These are phyloP conservation scores for Sepioteuthis lessoniana DNA, from an alignment of 2,888 invertebrate species.

Conservation along the genomic window DNA sequence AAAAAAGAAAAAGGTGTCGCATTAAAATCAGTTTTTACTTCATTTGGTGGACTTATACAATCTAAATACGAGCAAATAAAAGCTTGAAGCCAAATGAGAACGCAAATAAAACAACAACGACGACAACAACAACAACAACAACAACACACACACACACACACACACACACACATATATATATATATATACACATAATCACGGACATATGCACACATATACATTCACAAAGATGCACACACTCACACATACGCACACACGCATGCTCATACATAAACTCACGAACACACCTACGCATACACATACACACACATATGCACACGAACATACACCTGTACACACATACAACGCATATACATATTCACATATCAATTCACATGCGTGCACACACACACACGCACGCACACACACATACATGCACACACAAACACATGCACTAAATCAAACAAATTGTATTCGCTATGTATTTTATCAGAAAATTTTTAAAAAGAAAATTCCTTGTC, in stretches of 20 bases:
- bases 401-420: not conserved
- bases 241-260: not conserved
- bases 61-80: constrained; percentile 17
- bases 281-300: too few relatives aligned
- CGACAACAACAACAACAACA: too few relatives aligned
- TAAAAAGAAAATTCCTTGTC: not conserved
- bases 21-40: constrained; percentile 33
- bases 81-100: not conserved
- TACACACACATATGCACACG: not conserved
- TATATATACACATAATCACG: too few relatives aligned
- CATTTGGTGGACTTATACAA: not conserved
- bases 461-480: not conserved
- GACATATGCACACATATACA: not conserved
- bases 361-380: too few relatives aligned
- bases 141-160: not conserved
- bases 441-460: not conserved
- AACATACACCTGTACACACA: too few relatives aligned
- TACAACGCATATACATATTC: too few relatives aligned
- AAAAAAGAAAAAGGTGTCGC: not conserved
- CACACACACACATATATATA: not conserved
- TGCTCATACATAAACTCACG: not conserved
- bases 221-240: not conserved
- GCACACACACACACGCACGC: too few relatives aligned
- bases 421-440: not conserved
- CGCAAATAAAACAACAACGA: too few relatives aligned